A percentile compares a stretch with the other conserved stretches of the same genome.
Conservation (phyloP, 2,113 vertebrate species). For the Melanerpes aurifrons region DNA sequence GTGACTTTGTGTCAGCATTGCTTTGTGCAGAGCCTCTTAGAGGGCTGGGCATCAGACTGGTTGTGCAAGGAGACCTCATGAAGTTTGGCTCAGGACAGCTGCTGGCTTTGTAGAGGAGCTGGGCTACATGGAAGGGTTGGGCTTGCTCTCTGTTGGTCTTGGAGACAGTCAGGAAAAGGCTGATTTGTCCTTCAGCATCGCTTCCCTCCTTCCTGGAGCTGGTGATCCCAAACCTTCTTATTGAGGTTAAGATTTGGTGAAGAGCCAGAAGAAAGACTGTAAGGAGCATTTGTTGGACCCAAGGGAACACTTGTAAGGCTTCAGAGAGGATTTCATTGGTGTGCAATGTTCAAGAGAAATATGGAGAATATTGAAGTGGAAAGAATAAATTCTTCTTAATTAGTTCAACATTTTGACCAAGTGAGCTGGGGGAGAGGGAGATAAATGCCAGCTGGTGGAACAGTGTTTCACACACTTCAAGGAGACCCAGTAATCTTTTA, state of each 20-base stretch:
- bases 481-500: neutral
- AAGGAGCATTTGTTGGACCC: neutral
- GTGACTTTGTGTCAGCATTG: neutral
- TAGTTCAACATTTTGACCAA: neutral
- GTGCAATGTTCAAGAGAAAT: neutral
- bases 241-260: neutral
- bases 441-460: neutral
- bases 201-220: neutral
- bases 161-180: neutral
- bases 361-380: neutral
- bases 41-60: neutral
- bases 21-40: neutral
- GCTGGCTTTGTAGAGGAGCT: neutral
- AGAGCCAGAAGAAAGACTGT: neutral
- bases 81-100: neutral
- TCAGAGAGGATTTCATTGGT: neutral
- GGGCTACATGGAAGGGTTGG: neutral
- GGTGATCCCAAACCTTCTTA: neutral
- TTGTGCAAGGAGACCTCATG: neutral
- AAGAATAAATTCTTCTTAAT: slow-evolving; percentile 5
- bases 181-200: neutral
- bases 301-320: neutral
- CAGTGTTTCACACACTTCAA: neutral
- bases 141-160: neutral
- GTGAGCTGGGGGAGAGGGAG: neutral